Evolutionary conservation across 2,888 invertebrate species (phyloP), one percentile per base, ranked within the genome.

Genomic region (Chaitophorus viminalis): DNA sequence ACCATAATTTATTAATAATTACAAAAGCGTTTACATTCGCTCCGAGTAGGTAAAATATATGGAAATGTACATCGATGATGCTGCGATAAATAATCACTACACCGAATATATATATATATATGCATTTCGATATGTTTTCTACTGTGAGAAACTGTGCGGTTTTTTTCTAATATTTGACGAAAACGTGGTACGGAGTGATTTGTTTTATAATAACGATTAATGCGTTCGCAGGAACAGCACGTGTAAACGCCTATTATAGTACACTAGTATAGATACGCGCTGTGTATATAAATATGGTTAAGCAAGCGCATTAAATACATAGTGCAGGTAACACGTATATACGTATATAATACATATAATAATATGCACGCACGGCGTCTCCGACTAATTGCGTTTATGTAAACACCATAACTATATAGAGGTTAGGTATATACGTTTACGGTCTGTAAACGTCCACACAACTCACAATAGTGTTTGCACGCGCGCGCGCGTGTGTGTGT

Each of bases 351-450:
- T 21, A 8, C 60, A 25, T 9, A 21, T 21, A 25, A 21, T 9
- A 11, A 60, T 60, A 60, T 25, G 60, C 60, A 60, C 6, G 17
- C 21, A 31, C 6, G 46, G 31, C 72, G 60, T 60, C 39, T 75
- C 29, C 31, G 25, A 75, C 75, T 75, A 83, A 75, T 83, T 75
- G 21, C 60, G 36, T 60, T 75, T 39, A 29, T 75, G 31, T 75
- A 75, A 83, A 75, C 75, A 75, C 18, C 72, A 29, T 52, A 17
- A 31, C 46, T 31, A n/a, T n/a, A n/a, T n/a, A 70, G 82, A 82
- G 82, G 46, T 82, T 52, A 46, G 46, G 46, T 46, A 46, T 36
- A 36, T 46, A 70, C 70, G 70, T 82, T 82, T 52, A 82, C 70
- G 70, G 70, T 70, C 31, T 52, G 31, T 70, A 14, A 82, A 82